Percentiles rank a stretch among this genome's conserved stretches.
phyloP scores from a whole-genome alignment of 2,888 invertebrate genomes.

The Scrobipalpa costella region DNA sequence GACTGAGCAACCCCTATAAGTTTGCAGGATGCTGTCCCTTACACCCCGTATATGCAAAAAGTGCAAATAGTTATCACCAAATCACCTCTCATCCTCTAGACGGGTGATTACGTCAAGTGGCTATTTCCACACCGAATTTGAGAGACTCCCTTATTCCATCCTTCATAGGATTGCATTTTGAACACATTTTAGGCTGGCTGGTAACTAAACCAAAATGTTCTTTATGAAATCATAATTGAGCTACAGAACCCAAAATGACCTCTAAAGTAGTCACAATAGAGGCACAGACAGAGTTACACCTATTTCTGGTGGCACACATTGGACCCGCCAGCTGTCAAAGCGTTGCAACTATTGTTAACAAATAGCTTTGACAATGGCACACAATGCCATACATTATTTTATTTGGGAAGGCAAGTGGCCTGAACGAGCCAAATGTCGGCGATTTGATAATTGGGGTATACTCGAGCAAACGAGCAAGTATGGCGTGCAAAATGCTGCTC shows the following conservation, averaged over 20 bases:
- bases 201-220: background rate
- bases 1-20: no score
- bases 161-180: background rate
- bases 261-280: background rate
- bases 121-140: background rate
- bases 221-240: background rate
- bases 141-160: background rate
- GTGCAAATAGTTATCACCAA: background rate
- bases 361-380: constrained; percentile 73
- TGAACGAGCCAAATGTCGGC: constrained; percentile 67
- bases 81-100: background rate
- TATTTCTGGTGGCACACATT: background rate
- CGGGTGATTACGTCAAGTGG: background rate
- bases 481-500: constrained; percentile 43
- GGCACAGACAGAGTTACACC: no score
- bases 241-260: background rate
- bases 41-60: background rate
- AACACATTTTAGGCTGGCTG: background rate
- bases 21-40: no score
- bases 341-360: constrained; percentile 71
- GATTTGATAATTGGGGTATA: constrained; percentile 69
- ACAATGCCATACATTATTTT: constrained; percentile 72
- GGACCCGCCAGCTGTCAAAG: constrained; percentile 65
- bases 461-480: constrained; percentile 41
- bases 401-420: constrained; percentile 63